Evolutionary conservation across 2,113 vertebrate species (phyloP).

Genomic region (Uria lomvia): DNA sequence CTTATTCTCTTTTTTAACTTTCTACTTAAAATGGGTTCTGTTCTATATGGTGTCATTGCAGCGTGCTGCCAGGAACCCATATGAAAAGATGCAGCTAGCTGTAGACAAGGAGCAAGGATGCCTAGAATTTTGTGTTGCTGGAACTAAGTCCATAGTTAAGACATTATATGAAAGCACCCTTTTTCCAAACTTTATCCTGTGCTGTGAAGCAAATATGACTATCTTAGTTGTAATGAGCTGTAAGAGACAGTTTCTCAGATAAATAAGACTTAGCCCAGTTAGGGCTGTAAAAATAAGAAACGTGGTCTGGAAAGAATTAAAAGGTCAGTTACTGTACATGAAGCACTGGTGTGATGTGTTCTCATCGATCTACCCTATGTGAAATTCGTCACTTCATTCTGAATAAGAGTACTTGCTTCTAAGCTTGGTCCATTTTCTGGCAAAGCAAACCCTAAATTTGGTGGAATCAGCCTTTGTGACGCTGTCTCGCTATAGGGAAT

Average conservation of each 20-base stretch:
- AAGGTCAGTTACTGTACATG: not conserved
- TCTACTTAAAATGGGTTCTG: not conserved
- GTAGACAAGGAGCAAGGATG: not conserved
- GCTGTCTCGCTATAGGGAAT: not conserved
- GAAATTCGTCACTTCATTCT: not conserved
- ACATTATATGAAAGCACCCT: not conserved
- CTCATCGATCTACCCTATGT: not conserved
- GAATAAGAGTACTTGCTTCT: not conserved
- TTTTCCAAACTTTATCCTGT: not conserved
- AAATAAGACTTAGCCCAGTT: not conserved
- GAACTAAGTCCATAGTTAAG: not conserved
- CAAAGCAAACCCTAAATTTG: not conserved
- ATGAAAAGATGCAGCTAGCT: not conserved
- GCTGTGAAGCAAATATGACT: not conserved
- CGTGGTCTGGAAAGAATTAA: not conserved
- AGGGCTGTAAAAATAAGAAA: not conserved
- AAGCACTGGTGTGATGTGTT: not conserved
- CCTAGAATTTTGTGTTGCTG: not conserved
- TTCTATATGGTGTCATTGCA: not conserved
- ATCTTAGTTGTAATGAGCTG: not conserved
- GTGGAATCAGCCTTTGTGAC: not conserved
- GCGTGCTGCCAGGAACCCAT: not conserved
- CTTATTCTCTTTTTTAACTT: not conserved
- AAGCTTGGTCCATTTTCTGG: not conserved
- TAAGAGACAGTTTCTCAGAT: not conserved